These are phyloP conservation scores for Tachina lurida DNA, from an alignment of 2,888 invertebrate genomes.

Conservation along the genomic window DNA sequence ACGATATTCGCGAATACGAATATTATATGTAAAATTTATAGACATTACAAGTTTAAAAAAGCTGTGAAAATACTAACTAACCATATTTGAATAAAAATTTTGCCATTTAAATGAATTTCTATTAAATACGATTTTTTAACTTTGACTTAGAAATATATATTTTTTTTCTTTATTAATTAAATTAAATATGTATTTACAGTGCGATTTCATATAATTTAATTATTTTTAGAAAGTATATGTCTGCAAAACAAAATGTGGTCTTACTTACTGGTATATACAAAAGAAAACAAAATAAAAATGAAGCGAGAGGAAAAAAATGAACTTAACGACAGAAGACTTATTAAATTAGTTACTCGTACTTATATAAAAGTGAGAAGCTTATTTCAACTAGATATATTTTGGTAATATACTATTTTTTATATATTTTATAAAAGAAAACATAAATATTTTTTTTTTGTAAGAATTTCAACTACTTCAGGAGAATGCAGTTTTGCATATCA, in stretches of 20 bases:
- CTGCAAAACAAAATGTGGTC: not conserved
- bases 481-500: constrained; percentile 17
- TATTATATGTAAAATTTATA: too few relatives aligned
- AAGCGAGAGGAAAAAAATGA: not conserved
- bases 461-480: constrained; percentile 17
- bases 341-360: constrained; percentile 27
- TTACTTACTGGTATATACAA: constrained; percentile 38
- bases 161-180: constrained; percentile 26
- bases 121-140: not conserved
- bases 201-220: constrained; percentile 9
- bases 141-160: constrained; percentile 16
- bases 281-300: constrained; percentile 8
- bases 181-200: constrained; percentile 43
- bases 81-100: not conserved
- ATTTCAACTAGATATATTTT: constrained; percentile 18
- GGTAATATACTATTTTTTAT: not conserved
- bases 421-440: constrained; percentile 24
- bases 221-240: constrained; percentile 16
- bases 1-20: too few relatives aligned
- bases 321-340: constrained; percentile 36
- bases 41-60: constrained; percentile 1
- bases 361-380: constrained; percentile 12
- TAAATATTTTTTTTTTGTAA: not conserved
- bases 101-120: not conserved
- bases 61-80: not conserved